A percentile compares a stretch with the other conserved stretches of the same genome.
These are phyloP conservation scores for Antitype chi DNA, from an alignment of 2,888 invertebrate genomes.

Conservation along the genomic window DNA sequence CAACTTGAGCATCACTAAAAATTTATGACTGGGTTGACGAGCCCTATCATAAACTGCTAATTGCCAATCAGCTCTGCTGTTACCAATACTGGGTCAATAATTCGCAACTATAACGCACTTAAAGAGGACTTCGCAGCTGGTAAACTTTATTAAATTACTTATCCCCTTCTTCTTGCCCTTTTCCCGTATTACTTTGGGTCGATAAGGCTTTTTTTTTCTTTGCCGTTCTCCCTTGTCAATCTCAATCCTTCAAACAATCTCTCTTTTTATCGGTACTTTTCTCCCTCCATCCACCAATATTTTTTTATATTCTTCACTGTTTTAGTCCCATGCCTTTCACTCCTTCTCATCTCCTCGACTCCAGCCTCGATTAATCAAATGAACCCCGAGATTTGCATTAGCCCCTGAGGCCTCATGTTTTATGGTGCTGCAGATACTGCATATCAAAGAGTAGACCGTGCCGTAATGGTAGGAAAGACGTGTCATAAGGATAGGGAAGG, in stretches of 20 bases:
- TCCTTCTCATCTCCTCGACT: not conserved
- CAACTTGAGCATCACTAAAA: not conserved
- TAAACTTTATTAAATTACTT: not conserved
- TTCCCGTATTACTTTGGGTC: not conserved
- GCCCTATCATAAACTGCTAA: conserved; percentile 1
- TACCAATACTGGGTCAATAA: not conserved
- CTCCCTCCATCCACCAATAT: not conserved
- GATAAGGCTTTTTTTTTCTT: too few species aligned
- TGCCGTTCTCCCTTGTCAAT: not conserved
- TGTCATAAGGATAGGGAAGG: too few species aligned
- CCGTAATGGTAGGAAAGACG: too few species aligned
- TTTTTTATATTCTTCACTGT: not conserved
- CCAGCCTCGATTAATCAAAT: too few species aligned
- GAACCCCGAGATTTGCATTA: too few species aligned
- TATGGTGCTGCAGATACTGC: too few species aligned
- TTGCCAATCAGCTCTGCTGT: conserved; percentile 3
- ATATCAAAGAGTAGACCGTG: too few species aligned
- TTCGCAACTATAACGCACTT: not conserved
- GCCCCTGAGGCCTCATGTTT: too few species aligned
- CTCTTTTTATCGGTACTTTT: too few species aligned
- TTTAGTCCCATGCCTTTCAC: not conserved
- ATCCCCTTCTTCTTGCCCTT: not conserved
- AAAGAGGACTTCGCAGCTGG: not conserved
- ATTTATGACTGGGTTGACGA: not conserved
- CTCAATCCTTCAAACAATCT: too few species aligned